Base-by-base conservation (phyloP, 2,113 vertebrate genomes). In the Irena cyanogastra region DNA sequence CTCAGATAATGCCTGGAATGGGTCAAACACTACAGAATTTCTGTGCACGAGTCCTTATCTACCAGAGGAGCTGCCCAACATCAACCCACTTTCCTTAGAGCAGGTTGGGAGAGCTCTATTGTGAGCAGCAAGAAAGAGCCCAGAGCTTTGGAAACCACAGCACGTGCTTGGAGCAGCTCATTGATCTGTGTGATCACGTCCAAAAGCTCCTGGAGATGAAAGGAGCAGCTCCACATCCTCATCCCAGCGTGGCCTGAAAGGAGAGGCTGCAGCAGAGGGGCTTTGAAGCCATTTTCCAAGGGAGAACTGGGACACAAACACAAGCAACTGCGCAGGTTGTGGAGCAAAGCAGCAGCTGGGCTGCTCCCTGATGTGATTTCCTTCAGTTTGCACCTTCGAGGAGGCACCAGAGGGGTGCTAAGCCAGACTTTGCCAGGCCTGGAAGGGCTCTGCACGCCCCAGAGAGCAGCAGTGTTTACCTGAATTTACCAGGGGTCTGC, bases 261-360 rank as follows among this genome's bases (percentile, higher is more conserved):
- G 75, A 54, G 8, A 1, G 0, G 1, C 54, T 28, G 27, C 1
- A 24, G 53, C 69, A 13, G 4, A 10, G 63, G 70, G 66, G 57
- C 69, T 94, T 39, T 75, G 77, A 78, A 93, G 64, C 19, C 21
- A 1, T 41, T 68, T 56, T 11, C 75, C n/a, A 21, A 8, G 42
- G 74, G 68, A 50, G 20, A 93, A 87, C 17, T 74, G 77, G 87
- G 90, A 89, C 69, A 59, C 81, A 63, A 78, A 78, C 8, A 77
- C 3, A 3, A 54, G 63, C 37, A 59, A 12, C 17, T 18, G 66
- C 86, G 69, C n/a, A 2, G 26, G 3, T 11, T 16, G 39, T 11
- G 24, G n/a, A 60, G 72, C 50, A 39, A 1, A 61, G 77, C 80
- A 41, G 84, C 66, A 27, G 63, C 65, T 6, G 2, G 44, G 66